Evolutionary conservation across 1,140 invertebrate species (phyloP), one percentile per base, ranked within the genome.

Genomic region (Capitella teleta): DNA sequence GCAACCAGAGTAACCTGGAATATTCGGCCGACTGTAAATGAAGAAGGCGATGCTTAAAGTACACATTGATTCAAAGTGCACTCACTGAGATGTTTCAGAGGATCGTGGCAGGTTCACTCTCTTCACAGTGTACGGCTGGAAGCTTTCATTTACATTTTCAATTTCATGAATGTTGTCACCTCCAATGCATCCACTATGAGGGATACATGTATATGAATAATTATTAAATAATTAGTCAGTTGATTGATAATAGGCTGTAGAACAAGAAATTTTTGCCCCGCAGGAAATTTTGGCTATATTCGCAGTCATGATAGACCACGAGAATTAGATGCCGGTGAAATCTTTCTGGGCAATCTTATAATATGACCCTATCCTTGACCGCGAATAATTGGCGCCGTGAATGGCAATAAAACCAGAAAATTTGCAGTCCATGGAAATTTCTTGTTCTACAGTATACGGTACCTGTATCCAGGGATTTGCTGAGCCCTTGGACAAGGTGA

Each of bases 41-140:
- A 16, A 34, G n/a, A n/a, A n/a, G 32, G n/a, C n/a, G n/a, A n/a
- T n/a, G n/a, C n/a, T n/a, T 10, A 34, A 10, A 34, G 32, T 12
- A 34, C 10, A 34, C 10, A 34, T 34, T 21, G 2, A 40, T 24
- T 36, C 43, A 25, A 47, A 25, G 28, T 37, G n/a, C 10, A 62
- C 67, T 62, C 56, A 70, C 67, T 68, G 67, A 25, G 57, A 56
- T 37, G 66, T 68, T 38, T 70, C 67, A 32, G 58, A 59, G 30
- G 60, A 58, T 37, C 58, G 37, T 26, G 64, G 64, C 36, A 64
- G 57, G 28, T 47, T 36, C 12, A 58, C 58, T 42, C 66, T 50
- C 53, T 67, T 67, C 1, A 63, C 54, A 14, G 64, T 64, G 16
- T 55, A 57, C 5, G 67, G 64, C 8, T 57, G 23, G 38, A 67